phyloP scores from a whole-genome alignment of 2,113 vertebrate genomes.

The Myanophis thanlyinensis region DNA sequence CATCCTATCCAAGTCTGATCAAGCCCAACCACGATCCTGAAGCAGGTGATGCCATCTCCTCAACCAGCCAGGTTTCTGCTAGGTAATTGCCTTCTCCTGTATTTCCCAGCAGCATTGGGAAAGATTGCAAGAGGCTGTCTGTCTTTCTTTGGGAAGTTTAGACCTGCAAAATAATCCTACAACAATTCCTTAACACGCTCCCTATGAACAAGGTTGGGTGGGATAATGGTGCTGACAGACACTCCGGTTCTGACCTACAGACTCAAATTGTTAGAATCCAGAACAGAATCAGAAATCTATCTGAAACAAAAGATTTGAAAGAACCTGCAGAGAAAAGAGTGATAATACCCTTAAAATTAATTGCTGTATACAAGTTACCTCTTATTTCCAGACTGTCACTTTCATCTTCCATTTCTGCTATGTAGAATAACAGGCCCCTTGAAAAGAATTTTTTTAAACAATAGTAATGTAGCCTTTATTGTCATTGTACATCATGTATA shows the following conservation, averaged over 20 bases:
- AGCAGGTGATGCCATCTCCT: not conserved
- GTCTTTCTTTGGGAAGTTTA: not conserved
- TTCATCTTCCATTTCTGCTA: not conserved
- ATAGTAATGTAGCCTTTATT: too few relatives aligned
- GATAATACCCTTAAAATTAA: not conserved
- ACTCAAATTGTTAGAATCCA: not conserved
- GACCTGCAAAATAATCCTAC: not conserved
- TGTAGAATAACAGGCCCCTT: not conserved
- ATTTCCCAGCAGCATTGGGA: not conserved
- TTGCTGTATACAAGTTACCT: not conserved
- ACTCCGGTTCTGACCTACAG: not conserved
- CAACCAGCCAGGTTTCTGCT: not conserved
- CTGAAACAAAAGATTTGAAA: not conserved
- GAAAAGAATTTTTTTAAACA: not conserved
- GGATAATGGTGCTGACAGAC: not conserved
- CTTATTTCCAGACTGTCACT: constrained; percentile 9
- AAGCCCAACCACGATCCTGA: not conserved
- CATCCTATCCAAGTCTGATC: not conserved
- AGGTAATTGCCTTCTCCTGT: not conserved
- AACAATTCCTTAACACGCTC: not conserved
- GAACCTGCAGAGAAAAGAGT: not conserved
- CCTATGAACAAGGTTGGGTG: not conserved
- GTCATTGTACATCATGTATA: too few relatives aligned
- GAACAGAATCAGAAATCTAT: not conserved
- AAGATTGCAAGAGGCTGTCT: not conserved